A percentile compares a stretch with the other conserved stretches of the same genome.
Conservation (phyloP, 2,888 invertebrate species). For the Ophion obscuratus region DNA sequence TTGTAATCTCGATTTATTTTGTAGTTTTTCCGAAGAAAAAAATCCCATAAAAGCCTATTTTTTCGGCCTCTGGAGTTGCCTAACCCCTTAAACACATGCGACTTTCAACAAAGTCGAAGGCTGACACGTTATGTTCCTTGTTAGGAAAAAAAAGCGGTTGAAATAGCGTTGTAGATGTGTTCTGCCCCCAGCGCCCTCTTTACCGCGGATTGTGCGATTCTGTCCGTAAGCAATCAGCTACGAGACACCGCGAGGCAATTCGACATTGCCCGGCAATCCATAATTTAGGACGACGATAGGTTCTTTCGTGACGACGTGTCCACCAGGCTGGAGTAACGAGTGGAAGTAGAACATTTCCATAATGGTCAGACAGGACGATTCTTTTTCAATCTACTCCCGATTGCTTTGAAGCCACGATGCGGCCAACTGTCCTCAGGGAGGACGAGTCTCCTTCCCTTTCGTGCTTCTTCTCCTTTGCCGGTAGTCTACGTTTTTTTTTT, state of each 20-base stretch:
- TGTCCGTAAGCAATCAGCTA: background rate
- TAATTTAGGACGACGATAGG: background rate
- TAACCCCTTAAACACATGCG: no score
- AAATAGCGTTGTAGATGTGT: no score
- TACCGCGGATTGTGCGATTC: background rate
- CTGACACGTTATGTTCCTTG: no score
- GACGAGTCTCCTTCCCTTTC: conserved; percentile 5
- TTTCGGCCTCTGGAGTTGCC: no score
- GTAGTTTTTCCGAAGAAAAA: no score
- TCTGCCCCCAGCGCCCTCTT: no score
- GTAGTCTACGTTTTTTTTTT: conserved; percentile 12
- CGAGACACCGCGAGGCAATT: no score
- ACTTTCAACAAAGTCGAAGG: no score
- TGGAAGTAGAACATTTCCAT: background rate
- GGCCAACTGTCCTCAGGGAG: background rate
- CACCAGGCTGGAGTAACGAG: background rate
- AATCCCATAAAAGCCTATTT: no score
- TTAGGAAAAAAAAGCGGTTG: no score
- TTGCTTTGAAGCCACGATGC: background rate
- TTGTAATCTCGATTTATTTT: no score
- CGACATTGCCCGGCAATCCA: background rate
- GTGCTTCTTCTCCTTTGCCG: conserved; percentile 3
- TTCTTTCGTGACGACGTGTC: background rate
- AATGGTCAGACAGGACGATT: background rate
- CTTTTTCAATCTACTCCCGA: background rate